Conservation (phyloP, 2,113 vertebrate genomes). For the Cygnus buccinator region DNA sequence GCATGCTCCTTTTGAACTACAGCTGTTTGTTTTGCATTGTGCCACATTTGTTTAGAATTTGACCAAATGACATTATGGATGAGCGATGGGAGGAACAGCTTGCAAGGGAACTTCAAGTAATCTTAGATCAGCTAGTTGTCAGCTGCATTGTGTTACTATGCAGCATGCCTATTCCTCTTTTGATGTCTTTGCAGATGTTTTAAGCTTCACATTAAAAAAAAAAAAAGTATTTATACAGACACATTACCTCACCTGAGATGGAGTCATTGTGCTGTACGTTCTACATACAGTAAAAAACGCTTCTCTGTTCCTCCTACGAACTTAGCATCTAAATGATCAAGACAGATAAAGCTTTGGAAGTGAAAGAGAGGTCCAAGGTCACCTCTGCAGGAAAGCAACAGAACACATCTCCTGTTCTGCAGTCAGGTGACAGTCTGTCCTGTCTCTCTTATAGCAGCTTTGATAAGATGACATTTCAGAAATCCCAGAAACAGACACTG, state of each 20-base stretch:
- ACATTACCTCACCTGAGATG: slow-evolving; percentile 35
- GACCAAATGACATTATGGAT: not conserved
- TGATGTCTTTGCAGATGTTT: slow-evolving; percentile 40
- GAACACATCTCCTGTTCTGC: not conserved
- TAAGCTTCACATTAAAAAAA: not conserved
- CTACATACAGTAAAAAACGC: slow-evolving; percentile 11
- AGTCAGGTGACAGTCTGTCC: slow-evolving; percentile 27
- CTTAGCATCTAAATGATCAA: slow-evolving; percentile 36
- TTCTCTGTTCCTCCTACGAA: slow-evolving; percentile 4
- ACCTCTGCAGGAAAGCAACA: slow-evolving; percentile 20
- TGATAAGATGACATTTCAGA: not conserved
- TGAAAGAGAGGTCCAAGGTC: slow-evolving; percentile 24
- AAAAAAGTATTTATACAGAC: not conserved
- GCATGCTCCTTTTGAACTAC: not conserved
- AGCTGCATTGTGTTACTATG: not conserved
- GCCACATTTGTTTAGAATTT: not conserved
- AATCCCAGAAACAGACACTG: not conserved
- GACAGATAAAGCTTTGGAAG: slow-evolving; percentile 11
- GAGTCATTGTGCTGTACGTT: not conserved
- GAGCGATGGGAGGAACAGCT: not conserved
- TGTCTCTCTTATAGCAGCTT: not conserved
- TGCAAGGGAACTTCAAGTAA: not conserved
- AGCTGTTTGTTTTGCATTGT: not conserved
- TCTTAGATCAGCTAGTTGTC: not conserved
- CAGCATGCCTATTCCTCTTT: not conserved